These are phyloP conservation scores for Lates japonicus DNA, from an alignment of 2,797 vertebrate species.

Conservation along the genomic window DNA sequence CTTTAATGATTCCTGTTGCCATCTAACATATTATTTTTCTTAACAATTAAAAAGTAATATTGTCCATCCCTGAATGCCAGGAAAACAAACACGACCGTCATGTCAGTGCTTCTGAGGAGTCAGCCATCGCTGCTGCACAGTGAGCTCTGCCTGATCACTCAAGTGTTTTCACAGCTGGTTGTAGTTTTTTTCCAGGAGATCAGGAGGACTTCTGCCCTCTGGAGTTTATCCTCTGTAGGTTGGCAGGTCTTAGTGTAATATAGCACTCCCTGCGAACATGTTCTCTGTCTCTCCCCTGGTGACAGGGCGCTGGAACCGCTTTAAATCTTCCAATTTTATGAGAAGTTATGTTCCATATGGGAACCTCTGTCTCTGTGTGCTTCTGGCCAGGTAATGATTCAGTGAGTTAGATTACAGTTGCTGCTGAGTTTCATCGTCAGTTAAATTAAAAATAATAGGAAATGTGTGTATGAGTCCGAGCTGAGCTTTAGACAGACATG, in stretches of 20 bases:
- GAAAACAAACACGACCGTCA: constrained; percentile 24
- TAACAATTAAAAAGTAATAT: constrained; percentile 37
- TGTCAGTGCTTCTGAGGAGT: constrained; percentile 20
- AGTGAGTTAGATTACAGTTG: constrained; percentile 21
- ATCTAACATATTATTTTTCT: constrained; percentile 17
- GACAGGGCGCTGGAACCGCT: constrained; percentile 51
- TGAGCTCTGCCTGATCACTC: constrained; percentile 30
- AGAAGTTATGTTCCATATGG: constrained; percentile 43
- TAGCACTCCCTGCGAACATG: constrained; percentile 46
- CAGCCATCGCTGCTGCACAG: not conserved
- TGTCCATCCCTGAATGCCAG: constrained; percentile 10
- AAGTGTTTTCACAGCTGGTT: constrained; percentile 81
- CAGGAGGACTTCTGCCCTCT: constrained; percentile 58
- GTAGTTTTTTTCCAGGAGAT: constrained; percentile 67
- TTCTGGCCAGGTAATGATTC: constrained; percentile 28
- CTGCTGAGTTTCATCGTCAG: not conserved
- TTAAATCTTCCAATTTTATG: constrained; percentile 53
- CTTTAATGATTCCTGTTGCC: constrained; percentile 6
- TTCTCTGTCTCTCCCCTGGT: constrained; percentile 45
- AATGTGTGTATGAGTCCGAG: not conserved
- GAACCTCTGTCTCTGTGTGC: constrained; percentile 3
- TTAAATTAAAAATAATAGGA: not conserved
- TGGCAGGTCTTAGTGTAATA: constrained; percentile 61
- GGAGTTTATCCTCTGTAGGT: constrained; percentile 59
- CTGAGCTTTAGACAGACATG: not conserved